These are phyloP conservation scores for Zaprionus lachaisei DNA, from an alignment of 1,140 invertebrate genomes.

Conservation along the genomic window DNA sequence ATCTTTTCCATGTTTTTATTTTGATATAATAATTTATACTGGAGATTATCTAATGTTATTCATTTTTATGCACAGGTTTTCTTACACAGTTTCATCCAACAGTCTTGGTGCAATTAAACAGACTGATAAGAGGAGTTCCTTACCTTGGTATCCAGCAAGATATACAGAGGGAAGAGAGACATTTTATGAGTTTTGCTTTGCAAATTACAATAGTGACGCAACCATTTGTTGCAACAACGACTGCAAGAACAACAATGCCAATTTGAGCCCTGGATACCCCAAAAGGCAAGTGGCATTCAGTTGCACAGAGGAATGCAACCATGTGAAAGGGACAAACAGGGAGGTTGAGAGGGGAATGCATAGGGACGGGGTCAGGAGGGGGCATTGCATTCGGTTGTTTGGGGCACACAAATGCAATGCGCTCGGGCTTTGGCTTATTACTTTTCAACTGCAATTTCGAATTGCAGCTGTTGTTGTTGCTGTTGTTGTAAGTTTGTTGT, in stretches of 20 bases:
- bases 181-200: constrained; percentile 7
- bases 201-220: constrained; percentile 5
- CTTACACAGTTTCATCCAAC: not conserved
- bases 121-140: not conserved
- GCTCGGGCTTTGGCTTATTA: constrained; percentile 13
- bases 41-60: no score
- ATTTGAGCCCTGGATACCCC: not conserved
- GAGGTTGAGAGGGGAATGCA: not conserved
- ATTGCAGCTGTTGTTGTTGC: not conserved
- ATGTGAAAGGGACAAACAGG: not conserved
- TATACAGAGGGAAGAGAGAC: not conserved
- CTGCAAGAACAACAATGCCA: not conserved
- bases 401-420: not conserved
- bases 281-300: not conserved
- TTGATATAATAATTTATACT: not conserved
- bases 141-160: not conserved
- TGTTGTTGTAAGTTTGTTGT: not conserved
- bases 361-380: not conserved
- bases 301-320: not conserved
- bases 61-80: no score
- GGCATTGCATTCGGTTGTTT: not conserved
- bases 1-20: not conserved
- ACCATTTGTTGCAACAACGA: constrained; percentile 1
- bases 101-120: not conserved
- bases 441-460: constrained; percentile 8